Percentiles rank a stretch among this genome's conserved stretches.
Evolutionary conservation across 2,797 vertebrate genomes (phyloP).

Genomic region (Sebastes cheni): DNA sequence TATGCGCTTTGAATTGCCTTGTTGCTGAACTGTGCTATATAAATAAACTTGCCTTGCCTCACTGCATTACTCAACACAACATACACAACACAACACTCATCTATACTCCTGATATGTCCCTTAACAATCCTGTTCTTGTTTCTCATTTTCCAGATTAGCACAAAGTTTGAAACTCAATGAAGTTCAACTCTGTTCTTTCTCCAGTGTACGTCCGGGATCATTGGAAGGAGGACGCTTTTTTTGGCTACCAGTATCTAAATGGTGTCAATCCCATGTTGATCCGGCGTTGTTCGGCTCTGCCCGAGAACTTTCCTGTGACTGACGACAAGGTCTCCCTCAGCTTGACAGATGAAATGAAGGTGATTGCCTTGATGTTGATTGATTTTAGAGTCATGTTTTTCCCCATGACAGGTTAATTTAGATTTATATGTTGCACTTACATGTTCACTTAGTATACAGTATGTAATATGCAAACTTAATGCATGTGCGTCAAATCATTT

Average conservation of each 20-base stretch:
- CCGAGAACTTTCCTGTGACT: slow-evolving; percentile 63
- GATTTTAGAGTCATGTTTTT: neutral
- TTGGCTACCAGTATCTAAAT: slow-evolving; percentile 76
- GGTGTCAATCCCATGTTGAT: too few species aligned
- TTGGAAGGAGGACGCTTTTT: slow-evolving; percentile 73
- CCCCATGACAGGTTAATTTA: neutral
- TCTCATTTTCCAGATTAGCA: too few species aligned
- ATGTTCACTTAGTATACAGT: too few species aligned
- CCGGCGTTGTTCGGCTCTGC: slow-evolving; percentile 49
- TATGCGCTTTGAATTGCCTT: too few species aligned
- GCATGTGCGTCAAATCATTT: neutral
- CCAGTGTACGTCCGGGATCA: slow-evolving; percentile 58
- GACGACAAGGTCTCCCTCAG: slow-evolving; percentile 38
- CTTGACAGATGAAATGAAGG: slow-evolving; percentile 63
- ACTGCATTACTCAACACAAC: too few species aligned
- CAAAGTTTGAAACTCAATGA: neutral
- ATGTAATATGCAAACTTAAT: too few species aligned
- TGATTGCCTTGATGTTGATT: slow-evolving; percentile 8
- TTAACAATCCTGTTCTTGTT: too few species aligned
- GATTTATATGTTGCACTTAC: neutral
- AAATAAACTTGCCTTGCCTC: too few species aligned
- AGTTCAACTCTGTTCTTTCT: neutral
- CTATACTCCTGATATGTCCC: too few species aligned
- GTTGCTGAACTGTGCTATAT: too few species aligned
- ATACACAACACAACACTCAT: too few species aligned